Evolutionary conservation across 2,888 invertebrate genomes (phyloP).

Genomic region (Drosophila mayaguana): DNA sequence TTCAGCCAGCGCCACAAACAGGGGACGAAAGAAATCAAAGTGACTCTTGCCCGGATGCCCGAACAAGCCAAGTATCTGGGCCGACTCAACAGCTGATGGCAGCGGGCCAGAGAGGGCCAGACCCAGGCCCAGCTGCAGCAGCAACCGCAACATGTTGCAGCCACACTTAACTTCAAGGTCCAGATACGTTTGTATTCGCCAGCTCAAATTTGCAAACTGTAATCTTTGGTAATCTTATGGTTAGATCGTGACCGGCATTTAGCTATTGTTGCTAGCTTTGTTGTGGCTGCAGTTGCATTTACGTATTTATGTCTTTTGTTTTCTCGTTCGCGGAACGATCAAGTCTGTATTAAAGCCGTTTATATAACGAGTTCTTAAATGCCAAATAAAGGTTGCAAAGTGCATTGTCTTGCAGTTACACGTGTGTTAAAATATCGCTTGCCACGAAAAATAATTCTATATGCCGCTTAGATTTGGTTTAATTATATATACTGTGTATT

Average conservation of each 20-base stretch:
- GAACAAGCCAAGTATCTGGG: constrained; percentile 83
- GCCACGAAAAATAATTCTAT: not conserved
- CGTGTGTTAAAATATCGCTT: not conserved
- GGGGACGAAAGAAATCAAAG: constrained; percentile 84
- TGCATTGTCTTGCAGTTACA: constrained; percentile 4
- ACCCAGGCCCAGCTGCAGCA: constrained; percentile 1
- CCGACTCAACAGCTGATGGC: constrained; percentile 30
- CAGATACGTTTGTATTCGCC: constrained; percentile 29
- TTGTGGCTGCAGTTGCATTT: constrained; percentile 18
- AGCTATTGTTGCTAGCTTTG: constrained; percentile 24
- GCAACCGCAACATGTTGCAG: constrained; percentile 18
- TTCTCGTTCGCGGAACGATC: constrained; percentile 2
- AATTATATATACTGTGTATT: not conserved
- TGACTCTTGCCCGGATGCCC: constrained; percentile 85
- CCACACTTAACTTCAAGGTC: constrained; percentile 17
- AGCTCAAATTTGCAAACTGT: constrained; percentile 25
- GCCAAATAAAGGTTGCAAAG: constrained; percentile 11
- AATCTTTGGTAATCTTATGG: constrained; percentile 18
- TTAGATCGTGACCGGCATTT: constrained; percentile 66
- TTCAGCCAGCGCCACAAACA: constrained; percentile 83
- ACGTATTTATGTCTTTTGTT: no score
- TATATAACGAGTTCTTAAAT: constrained; percentile 23
- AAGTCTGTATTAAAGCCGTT: constrained; percentile 35
- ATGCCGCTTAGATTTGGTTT: not conserved
- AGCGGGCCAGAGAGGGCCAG: not conserved